A percentile compares a stretch with the other conserved stretches of the same genome.
phyloP scores from a whole-genome alignment of 1,140 invertebrate genomes.

The Hestina assimilis region DNA sequence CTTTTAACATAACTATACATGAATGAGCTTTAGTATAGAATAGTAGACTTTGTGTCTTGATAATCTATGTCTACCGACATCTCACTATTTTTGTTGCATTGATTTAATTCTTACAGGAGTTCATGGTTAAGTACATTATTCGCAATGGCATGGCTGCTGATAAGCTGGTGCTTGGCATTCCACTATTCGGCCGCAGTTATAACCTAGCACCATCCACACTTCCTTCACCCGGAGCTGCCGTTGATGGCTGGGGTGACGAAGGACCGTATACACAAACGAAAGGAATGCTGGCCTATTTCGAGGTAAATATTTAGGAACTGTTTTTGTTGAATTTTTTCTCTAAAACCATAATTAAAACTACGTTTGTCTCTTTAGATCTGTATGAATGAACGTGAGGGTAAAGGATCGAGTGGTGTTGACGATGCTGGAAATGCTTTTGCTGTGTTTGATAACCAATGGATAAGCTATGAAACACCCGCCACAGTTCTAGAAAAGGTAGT shows the following conservation, averaged over 20 bases:
- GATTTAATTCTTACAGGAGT: constrained; percentile 47
- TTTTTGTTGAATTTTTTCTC: too few species aligned
- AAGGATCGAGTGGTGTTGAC: constrained; percentile 82
- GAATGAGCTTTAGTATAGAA: too few species aligned
- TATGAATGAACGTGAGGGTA: constrained; percentile 80
- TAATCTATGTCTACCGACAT: too few species aligned
- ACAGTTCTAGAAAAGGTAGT: constrained; percentile 84
- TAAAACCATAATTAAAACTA: too few species aligned
- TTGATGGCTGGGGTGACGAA: constrained; percentile 76
- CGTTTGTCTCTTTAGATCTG: constrained; percentile 80
- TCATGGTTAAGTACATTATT: constrained; percentile 70
- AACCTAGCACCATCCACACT: constrained; percentile 73
- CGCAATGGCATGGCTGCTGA: constrained; percentile 71
- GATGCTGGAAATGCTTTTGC: constrained; percentile 85
- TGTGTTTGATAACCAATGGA: constrained; percentile 88
- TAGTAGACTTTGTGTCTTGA: too few species aligned
- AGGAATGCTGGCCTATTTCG: constrained; percentile 83
- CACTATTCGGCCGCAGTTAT: constrained; percentile 83
- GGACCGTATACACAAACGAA: constrained; percentile 83
- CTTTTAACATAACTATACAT: too few species aligned
- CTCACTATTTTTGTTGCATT: too few species aligned
- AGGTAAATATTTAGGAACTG: constrained; percentile 59
- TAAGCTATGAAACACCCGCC: constrained; percentile 87
- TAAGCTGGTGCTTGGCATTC: constrained; percentile 84
- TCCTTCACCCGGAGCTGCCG: constrained; percentile 75